Conservation (phyloP, 2,113 vertebrate genomes). For the Physeter macrocephalus region DNA sequence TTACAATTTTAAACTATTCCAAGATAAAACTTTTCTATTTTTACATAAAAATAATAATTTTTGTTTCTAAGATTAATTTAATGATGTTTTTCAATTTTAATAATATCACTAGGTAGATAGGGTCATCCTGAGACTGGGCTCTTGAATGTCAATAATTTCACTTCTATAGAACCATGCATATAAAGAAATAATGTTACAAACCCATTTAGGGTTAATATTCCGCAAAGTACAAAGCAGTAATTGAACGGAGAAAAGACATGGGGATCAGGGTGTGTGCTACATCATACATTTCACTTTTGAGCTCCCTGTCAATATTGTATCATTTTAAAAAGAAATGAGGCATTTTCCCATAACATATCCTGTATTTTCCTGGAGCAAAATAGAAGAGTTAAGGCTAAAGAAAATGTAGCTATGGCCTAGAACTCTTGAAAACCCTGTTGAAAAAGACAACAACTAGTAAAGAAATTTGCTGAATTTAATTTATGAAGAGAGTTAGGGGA, state of each 20-base stretch:
- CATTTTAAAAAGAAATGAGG: background rate
- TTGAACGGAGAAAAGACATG: background rate
- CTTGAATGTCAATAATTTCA: background rate
- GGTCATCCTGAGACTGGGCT: background rate
- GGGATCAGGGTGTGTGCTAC: accelerated
- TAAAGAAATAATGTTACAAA: background rate
- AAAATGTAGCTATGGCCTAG: background rate
- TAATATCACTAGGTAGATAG: background rate
- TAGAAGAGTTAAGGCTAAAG: background rate
- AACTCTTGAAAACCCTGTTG: background rate
- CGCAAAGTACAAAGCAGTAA: background rate
- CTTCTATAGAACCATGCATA: background rate
- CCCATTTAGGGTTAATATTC: background rate
- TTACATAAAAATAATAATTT: background rate
- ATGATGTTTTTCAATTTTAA: background rate
- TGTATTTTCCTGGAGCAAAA: background rate
- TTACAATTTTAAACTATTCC: background rate
- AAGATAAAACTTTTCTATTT: background rate
- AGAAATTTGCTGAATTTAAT: slow-evolving; percentile 14
- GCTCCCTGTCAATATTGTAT: background rate
- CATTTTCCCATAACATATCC: background rate
- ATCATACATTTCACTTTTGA: background rate
- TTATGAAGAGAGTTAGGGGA: slow-evolving; percentile 26
- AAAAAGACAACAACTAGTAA: background rate
- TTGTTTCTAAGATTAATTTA: background rate